Conservation (phyloP, 2,113 vertebrate species). For the Dolichotis patagonum region DNA sequence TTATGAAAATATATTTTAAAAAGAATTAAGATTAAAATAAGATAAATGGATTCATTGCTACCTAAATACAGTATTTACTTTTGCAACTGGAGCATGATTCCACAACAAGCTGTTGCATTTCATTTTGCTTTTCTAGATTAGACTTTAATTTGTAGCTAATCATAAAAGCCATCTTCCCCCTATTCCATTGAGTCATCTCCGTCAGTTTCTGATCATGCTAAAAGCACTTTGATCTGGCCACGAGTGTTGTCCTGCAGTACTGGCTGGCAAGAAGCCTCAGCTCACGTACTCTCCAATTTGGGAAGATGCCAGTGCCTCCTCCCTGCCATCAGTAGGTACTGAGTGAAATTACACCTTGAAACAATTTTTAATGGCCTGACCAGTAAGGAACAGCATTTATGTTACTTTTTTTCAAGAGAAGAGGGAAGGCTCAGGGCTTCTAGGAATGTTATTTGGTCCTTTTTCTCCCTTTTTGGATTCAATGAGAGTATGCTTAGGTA, state of each 20-base stretch:
- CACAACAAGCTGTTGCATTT: constrained; percentile 80
- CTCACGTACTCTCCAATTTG: background rate
- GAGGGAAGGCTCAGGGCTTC: background rate
- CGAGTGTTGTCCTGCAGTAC: background rate
- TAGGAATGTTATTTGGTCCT: background rate
- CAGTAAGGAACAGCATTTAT: background rate
- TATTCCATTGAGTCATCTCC: background rate
- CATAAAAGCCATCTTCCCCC: constrained; percentile 56
- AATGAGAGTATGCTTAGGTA: background rate
- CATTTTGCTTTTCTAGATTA: constrained; percentile 79
- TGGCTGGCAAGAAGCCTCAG: background rate
- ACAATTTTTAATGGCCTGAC: background rate
- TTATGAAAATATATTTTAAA: constrained; percentile 85
- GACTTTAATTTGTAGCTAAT: constrained; percentile 80
- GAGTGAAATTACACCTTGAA: background rate
- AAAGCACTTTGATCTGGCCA: constrained; percentile 56
- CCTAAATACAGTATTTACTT: constrained; percentile 85
- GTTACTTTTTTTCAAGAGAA: background rate
- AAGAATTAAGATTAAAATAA: constrained; percentile 84
- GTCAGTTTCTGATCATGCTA: constrained; percentile 43
- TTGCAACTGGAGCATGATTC: constrained; percentile 84
- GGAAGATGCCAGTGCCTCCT: constrained; percentile 14
- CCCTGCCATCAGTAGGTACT: background rate
- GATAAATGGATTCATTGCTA: constrained; percentile 85
- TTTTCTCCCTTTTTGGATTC: background rate